Base-by-base conservation (phyloP, 1,140 invertebrate species). In the Harlomillsia oculata region DNA sequence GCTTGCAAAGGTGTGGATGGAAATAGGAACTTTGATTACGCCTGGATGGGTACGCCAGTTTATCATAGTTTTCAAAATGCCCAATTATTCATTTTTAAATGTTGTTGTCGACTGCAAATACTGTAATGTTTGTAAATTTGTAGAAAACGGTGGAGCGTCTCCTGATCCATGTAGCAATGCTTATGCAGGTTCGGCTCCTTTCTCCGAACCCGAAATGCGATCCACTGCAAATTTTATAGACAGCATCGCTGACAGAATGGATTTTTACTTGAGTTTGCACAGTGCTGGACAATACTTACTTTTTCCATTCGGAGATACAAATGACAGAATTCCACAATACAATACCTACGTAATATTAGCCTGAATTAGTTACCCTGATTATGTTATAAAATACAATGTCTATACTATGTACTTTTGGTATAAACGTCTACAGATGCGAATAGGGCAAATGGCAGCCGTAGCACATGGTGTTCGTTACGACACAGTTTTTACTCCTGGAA, bases 171-270 rank as follows among this genome's bases (percentile, higher is more conserved):
- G 88, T 67, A 68, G 71, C 1, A 81, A 85, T 9, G 81, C 77
- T 0, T 90, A 79, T 65, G 77, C 80, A 30, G 89, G 89, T 20
- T 72, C 76, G 0, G 51, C 50, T 0, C 69, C 83, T 0, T 85
- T 85, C 65, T 89, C 86, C 0, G 88, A 91, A 69, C 73, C 79
- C 1, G 86, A 88, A 67, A 79, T 82, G 0, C 68, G 67, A 54
- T 74, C 80, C 0, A 26, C 59, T 21, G 32, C 45, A 11, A 34
- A 60, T 13, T 63, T 46, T 34, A 55, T 64, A n/a, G 11, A 1
- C 4, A 21, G 32, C 0, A 41, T 63, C 25, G 14, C 23, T 6
- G 4, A 20, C 14, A 32, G 37, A 26, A 26, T 72, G 4, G 59
- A 63, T n/a, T 66, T 67, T 37, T 74, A 69, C 45, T 44, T 71